Percentiles rank a stretch among this genome's conserved stretches.
These are phyloP conservation scores for Caracal caracal DNA, from an alignment of 2,113 vertebrate species.

Conservation along the genomic window DNA sequence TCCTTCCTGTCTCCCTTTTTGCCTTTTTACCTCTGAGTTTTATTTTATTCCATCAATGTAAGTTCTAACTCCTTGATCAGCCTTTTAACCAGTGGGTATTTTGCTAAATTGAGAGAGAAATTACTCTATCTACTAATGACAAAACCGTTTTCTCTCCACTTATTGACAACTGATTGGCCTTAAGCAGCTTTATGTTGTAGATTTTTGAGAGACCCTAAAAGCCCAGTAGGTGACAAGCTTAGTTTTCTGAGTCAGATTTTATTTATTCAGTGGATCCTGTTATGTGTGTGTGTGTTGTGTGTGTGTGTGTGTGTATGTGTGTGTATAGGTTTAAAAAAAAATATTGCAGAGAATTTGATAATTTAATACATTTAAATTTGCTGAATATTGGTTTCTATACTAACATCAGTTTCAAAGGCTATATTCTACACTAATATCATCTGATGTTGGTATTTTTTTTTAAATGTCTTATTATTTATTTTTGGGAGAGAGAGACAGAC, in stretches of 20 bases:
- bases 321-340: background rate
- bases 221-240: background rate
- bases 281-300: background rate
- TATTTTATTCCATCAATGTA: background rate
- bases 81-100: background rate
- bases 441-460: background rate
- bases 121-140: background rate
- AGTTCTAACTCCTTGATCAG: background rate
- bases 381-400: slow-evolving; percentile 14
- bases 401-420: background rate
- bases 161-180: background rate
- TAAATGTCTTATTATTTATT: too few species aligned
- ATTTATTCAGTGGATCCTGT: background rate
- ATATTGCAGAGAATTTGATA: background rate
- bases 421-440: background rate
- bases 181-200: background rate
- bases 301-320: background rate
- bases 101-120: background rate
- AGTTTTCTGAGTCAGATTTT: slow-evolving; percentile 10
- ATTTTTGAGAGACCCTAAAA: background rate
- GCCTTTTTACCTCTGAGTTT: background rate
- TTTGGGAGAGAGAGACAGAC: too few species aligned
- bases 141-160: background rate
- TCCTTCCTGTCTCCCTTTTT: background rate
- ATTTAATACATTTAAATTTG: background rate